Evolutionary conservation across 2,797 vertebrate genomes (phyloP), one percentile per base, ranked within the genome.

Genomic region (Cyclura pinguis): DNA sequence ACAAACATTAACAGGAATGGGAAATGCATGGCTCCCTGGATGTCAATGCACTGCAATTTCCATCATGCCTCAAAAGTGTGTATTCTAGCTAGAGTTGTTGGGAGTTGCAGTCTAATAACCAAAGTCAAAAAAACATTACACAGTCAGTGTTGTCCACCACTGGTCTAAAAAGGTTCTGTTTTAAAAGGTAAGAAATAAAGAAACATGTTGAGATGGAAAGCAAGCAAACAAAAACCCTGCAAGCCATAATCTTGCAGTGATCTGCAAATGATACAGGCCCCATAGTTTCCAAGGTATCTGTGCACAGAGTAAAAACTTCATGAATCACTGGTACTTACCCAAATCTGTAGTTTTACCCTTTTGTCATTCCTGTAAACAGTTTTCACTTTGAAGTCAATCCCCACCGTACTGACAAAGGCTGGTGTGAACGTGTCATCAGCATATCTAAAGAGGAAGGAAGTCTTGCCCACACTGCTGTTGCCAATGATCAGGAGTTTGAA

Each of bases 321-420:
- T 9, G 62, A 94, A 88, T 62, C 0, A 0, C 13, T 89, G 86
- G 67, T 38, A 97, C 98, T 98, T 95, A 99, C 98, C 98, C 99
- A 99, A 90, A 99, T 99, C 97, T 99, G 99, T 89, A 99, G 97
- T 95, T 99, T 99, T 93, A 99, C 98, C 93, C 99, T 97, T 96
- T 99, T 99, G 95, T 99, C 99, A 16, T 99, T 98, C 94, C 99
- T 98, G 89, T 99, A 99, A 32, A 99, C 98, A 0, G 99, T 99
- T 97, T 99, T 99, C 96, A 99, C 99, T 96, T 99, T 99, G 96
- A 99, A 99, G 97, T 99, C 99, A 38, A 99, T 99, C 73, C 99
- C 99, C 85, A 99, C 99, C 0, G 99, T 99, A 97, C 99, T 99
- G 94, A 99, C 99, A 0, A 99, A 99, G 77, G 99, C 98, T 38